Base-by-base conservation (phyloP, 2,888 invertebrate species). In the Megamerina dolium region DNA sequence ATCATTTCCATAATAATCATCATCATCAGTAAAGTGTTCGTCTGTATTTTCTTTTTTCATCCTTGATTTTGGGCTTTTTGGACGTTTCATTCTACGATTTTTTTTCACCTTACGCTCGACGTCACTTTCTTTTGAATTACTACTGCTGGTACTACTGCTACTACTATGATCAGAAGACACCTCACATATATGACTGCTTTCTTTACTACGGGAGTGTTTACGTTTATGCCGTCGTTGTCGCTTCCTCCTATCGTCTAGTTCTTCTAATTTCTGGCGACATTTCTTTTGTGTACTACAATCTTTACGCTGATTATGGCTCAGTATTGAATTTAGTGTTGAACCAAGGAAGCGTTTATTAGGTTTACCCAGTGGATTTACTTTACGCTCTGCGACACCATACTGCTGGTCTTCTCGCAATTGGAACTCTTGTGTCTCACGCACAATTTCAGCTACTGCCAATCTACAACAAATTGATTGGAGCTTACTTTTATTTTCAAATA, bases 341-440 rank as follows among this genome's bases (percentile, higher is more conserved):
- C 61, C 64, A 0, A 68, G 45, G 36, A 68, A 67, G 4, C 56
- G 56, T 49, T 64, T 67, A 36, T 67, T 67, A 16, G 66, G 55
- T 41, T 49, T 63, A 2, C 60, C 60, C 18, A 65, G 37, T 0
- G 66, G 64, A 54, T 65, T 65, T 20, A 59, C 54, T 49, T 64
- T 64, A 10, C 65, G 57, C 26, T 64, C 65, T 4, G 50, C 54
- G 12, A 16, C 3, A 3, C 35, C 41, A 3, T 44, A 48, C 12
- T 17, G 8, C 10, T 10, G n/a, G 12, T 9, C 16, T 14, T 27
- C 45, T 14, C 14, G 33, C 19, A 37, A 21, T 18, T 45, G 43
- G 5, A 27, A 41, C 13, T 50, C 46, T 6, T 37, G 20, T 41
- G 62, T 49, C n/a, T 57, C 63, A 2, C 50, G 53, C 48, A 65